Percentiles rank a stretch among this genome's conserved stretches.
Evolutionary conservation across 2,888 invertebrate species (phyloP).

Genomic region (Tyria jacobaeae): DNA sequence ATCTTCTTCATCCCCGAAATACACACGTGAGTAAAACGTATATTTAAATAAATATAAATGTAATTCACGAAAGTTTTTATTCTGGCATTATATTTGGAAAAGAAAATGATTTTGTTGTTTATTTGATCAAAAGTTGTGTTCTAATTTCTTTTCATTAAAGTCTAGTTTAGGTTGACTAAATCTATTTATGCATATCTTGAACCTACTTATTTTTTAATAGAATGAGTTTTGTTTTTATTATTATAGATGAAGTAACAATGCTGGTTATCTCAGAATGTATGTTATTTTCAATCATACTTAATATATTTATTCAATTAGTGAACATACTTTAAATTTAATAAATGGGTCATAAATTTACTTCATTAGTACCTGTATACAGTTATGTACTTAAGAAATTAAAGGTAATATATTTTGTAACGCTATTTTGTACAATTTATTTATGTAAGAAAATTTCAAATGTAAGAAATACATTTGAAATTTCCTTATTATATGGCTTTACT

Average conservation of each 20-base stretch:
- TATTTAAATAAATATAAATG: too few relatives aligned
- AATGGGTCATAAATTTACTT: neutral
- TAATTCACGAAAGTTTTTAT: too few relatives aligned
- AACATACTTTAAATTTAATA: neutral
- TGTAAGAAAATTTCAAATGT: neutral
- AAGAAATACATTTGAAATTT: neutral
- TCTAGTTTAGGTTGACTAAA: too few relatives aligned
- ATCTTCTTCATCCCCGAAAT: too few relatives aligned
- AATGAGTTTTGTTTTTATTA: neutral
- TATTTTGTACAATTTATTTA: neutral
- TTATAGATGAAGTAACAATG: neutral
- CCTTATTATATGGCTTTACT: too few relatives aligned
- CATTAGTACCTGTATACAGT: conserved; percentile 3
- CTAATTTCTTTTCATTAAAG: too few relatives aligned
- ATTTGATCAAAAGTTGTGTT: too few relatives aligned
- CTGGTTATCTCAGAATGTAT: neutral
- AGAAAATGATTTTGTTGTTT: too few relatives aligned
- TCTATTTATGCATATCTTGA: too few relatives aligned
- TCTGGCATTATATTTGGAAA: too few relatives aligned
- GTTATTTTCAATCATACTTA: neutral
- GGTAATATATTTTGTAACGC: conserved; percentile 5
- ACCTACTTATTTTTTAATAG: neutral
- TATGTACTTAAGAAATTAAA: neutral
- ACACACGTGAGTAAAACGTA: too few relatives aligned
- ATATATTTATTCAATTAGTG: neutral